Conservation (phyloP, 2,113 vertebrate genomes). For the Stigmatopora nigra region DNA sequence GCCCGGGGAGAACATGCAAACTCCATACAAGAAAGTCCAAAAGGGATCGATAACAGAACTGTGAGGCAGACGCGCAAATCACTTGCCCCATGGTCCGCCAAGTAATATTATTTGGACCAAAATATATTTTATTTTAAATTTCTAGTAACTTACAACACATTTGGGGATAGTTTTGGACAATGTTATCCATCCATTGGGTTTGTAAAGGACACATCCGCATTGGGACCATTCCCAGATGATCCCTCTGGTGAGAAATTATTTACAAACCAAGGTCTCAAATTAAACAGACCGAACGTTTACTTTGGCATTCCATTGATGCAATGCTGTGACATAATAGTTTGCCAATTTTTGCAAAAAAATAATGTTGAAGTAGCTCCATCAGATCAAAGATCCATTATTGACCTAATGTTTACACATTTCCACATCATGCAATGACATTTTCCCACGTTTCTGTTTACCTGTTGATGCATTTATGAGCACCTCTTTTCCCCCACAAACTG, state of each 20-base stretch:
- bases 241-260: too few relatives aligned
- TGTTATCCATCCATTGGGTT: not conserved
- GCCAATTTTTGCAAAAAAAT: too few relatives aligned
- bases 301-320: not conserved
- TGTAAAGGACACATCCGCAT: not conserved
- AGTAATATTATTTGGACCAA: too few relatives aligned
- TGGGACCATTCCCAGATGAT: too few relatives aligned
- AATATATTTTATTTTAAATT: too few relatives aligned
- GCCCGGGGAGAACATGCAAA: too few relatives aligned
- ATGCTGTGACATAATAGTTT: not conserved
- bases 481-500: not conserved
- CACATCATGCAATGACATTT: not conserved
- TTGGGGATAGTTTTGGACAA: not conserved
- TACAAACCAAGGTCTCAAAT: too few relatives aligned
- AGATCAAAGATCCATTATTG: not conserved
- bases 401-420: slow-evolving; percentile 7
- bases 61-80: too few relatives aligned
- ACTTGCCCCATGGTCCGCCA: too few relatives aligned
- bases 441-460: slow-evolving; percentile 37
- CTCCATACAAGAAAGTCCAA: too few relatives aligned
- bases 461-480: slow-evolving; percentile 34
- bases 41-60: too few relatives aligned
- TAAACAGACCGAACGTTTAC: too few relatives aligned
- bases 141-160: not conserved
- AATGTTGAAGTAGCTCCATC: not conserved